phyloP scores from a whole-genome alignment of 1,140 invertebrate genomes.

The Panagrolaimus sp. region DNA sequence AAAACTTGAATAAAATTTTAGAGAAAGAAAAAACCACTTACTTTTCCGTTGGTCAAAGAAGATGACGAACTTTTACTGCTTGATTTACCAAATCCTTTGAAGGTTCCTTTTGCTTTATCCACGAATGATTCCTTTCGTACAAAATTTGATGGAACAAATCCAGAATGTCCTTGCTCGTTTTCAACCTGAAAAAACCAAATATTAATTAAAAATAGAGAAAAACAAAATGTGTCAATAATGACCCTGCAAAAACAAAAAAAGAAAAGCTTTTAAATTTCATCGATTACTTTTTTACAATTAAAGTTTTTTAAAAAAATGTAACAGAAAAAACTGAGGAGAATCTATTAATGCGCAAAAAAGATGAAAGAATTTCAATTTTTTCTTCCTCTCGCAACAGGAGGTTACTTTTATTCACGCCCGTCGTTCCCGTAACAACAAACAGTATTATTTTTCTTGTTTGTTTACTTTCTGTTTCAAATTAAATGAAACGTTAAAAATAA shows the following conservation, averaged over 20 bases:
- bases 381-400: background rate
- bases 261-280: background rate
- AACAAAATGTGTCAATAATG: slow-evolving; percentile 8
- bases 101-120: slow-evolving; percentile 81
- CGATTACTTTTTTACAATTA: no score
- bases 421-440: no score
- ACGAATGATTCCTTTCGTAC: slow-evolving; percentile 64
- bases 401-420: no score
- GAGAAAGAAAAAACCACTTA: slow-evolving; percentile 4
- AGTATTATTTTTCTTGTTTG: background rate
- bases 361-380: background rate
- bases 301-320: background rate
- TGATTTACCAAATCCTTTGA: slow-evolving; percentile 62
- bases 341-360: background rate
- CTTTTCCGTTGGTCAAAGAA: background rate
- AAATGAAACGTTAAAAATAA: slow-evolving; percentile 14
- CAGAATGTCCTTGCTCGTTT: slow-evolving; percentile 82
- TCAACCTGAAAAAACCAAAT: slow-evolving; percentile 74
- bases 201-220: background rate
- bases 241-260: background rate
- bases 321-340: background rate
- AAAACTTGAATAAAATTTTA: no score
- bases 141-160: slow-evolving; percentile 98
- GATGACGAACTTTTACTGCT: background rate
- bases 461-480: slow-evolving; percentile 2